Conservation (phyloP, 2,113 vertebrate species). For the Oryzias javanicus region DNA sequence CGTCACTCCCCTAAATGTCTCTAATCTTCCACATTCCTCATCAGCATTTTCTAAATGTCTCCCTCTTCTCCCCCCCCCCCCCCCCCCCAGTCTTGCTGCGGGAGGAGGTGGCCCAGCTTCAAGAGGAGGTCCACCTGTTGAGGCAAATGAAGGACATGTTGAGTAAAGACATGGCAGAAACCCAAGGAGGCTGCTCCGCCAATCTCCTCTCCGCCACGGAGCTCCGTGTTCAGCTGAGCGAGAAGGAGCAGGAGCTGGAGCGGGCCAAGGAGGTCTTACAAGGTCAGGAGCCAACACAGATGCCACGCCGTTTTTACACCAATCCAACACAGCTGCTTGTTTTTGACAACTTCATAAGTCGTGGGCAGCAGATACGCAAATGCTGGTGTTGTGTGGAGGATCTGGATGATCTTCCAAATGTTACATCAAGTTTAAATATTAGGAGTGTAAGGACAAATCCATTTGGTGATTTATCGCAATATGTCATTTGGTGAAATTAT, state of each 20-base stretch:
- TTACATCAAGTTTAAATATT: too few relatives aligned
- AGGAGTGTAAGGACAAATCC: too few relatives aligned
- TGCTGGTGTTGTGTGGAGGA: neutral
- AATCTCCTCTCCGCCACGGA: slow-evolving; percentile 89
- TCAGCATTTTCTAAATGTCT: slow-evolving; percentile 21
- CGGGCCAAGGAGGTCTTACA: slow-evolving; percentile 94
- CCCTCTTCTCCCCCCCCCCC: slow-evolving; percentile 2
- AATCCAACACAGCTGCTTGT: slow-evolving; percentile 7
- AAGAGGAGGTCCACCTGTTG: slow-evolving; percentile 95
- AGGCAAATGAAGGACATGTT: slow-evolving; percentile 98
- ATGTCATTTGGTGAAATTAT: too few relatives aligned
- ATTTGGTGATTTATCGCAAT: too few relatives aligned
- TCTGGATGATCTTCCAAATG: too few relatives aligned
- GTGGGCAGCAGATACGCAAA: slow-evolving; percentile 14
- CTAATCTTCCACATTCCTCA: neutral
- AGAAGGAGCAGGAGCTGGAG: slow-evolving; percentile 94
- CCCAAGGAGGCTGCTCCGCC: slow-evolving; percentile 83
- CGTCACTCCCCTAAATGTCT: neutral
- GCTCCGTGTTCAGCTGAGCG: slow-evolving; percentile 90
- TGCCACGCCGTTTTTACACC: neutral
- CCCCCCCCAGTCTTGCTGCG: slow-evolving; percentile 82
- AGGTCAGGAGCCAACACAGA: slow-evolving; percentile 76
- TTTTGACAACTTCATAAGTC: slow-evolving; percentile 3
- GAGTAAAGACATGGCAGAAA: slow-evolving; percentile 91
- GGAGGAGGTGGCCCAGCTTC: slow-evolving; percentile 92